These are phyloP conservation scores for Aeoliscus strigatus DNA, from an alignment of 2,797 vertebrate genomes.

Conservation along the genomic window DNA sequence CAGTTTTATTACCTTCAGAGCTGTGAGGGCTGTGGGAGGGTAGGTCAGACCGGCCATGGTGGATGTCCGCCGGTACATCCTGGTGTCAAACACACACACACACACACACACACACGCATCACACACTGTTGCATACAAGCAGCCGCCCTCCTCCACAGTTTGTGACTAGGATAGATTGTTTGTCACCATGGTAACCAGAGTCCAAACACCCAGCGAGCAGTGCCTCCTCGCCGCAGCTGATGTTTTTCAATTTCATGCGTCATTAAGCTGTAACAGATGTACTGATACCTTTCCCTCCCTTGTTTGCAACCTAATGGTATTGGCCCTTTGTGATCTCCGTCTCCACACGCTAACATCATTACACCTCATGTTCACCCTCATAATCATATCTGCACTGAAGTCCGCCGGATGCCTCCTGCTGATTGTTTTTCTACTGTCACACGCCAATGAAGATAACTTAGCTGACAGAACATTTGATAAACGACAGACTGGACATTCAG, in stretches of 20 bases:
- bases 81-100: slow-evolving; percentile 50
- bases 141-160: slow-evolving; percentile 36
- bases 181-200: slow-evolving; percentile 36
- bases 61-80: slow-evolving; percentile 95
- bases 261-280: slow-evolving; percentile 50
- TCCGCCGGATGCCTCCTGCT: slow-evolving; percentile 14
- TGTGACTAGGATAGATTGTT: slow-evolving; percentile 37
- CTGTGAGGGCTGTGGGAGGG: slow-evolving; percentile 84
- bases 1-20: slow-evolving; percentile 83
- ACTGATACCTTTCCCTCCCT: slow-evolving; percentile 30
- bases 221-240: slow-evolving; percentile 21
- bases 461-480: background rate
- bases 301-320: slow-evolving; percentile 33
- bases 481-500: background rate
- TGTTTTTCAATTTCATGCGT: slow-evolving; percentile 53
- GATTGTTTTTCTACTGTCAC: slow-evolving; percentile 21
- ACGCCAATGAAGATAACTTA: slow-evolving; percentile 21
- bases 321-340: slow-evolving; percentile 17
- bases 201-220: slow-evolving; percentile 24
- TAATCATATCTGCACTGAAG: slow-evolving; percentile 33
- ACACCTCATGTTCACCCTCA: slow-evolving; percentile 7
- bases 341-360: slow-evolving; percentile 22
- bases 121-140: slow-evolving; percentile 17
- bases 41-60: slow-evolving; percentile 92
- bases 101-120: slow-evolving; percentile 8